phyloP scores from a whole-genome alignment of 2,797 vertebrate species.

The Gobionotothen gibberifrons region DNA sequence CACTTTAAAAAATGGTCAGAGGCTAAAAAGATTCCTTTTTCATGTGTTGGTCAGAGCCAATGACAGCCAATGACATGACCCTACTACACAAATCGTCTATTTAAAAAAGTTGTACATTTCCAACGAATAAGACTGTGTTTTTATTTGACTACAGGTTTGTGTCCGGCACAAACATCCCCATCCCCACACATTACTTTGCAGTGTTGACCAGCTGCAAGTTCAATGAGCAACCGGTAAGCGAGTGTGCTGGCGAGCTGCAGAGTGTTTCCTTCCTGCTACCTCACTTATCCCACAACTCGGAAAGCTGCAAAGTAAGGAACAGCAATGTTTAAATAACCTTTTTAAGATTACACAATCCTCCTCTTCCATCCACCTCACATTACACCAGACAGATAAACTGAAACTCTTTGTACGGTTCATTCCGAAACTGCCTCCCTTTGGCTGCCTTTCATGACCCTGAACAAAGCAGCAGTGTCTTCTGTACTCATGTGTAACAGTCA shows the following conservation, averaged over 20 bases:
- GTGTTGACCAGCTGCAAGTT: conserved; percentile 89
- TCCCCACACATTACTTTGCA: conserved; percentile 93
- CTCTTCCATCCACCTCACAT: fast-evolving
- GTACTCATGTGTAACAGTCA: background rate
- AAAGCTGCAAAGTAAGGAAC: conserved; percentile 84
- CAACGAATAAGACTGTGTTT: background rate
- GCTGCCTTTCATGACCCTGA: background rate
- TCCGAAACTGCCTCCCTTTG: background rate
- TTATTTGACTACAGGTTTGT: conserved; percentile 57
- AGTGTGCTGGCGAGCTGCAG: conserved; percentile 84
- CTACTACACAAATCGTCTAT: too few relatives aligned
- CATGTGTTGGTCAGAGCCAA: too few relatives aligned
- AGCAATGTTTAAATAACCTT: too few relatives aligned
- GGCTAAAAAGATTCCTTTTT: too few relatives aligned
- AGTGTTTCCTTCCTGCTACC: conserved; percentile 89
- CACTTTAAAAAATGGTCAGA: too few relatives aligned
- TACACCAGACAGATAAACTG: background rate
- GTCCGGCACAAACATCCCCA: conserved; percentile 70
- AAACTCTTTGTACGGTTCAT: background rate
- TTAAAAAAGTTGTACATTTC: too few relatives aligned
- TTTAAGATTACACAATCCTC: too few relatives aligned
- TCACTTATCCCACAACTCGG: conserved; percentile 86
- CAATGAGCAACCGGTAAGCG: conserved; percentile 55
- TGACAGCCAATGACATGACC: too few relatives aligned
- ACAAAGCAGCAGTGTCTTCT: background rate